Conservation (phyloP, 2,888 invertebrate genomes). For the Gandaritis pyraliata region DNA sequence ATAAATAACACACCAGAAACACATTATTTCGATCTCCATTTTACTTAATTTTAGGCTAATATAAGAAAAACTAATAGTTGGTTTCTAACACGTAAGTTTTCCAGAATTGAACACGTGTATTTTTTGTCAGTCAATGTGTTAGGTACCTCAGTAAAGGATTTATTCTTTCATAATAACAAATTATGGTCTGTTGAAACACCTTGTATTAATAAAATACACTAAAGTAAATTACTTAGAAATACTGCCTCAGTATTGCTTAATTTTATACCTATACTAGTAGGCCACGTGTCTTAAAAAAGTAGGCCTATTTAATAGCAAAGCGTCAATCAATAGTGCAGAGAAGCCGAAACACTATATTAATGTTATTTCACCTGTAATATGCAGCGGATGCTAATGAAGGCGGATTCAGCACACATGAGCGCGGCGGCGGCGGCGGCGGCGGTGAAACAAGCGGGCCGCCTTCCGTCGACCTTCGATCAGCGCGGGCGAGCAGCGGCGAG, state of each 20-base stretch:
- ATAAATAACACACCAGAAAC: not conserved
- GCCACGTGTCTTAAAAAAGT: too few relatives aligned
- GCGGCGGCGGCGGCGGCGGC: constrained; percentile 62
- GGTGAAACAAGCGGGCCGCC: constrained; percentile 57
- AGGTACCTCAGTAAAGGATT: too few relatives aligned
- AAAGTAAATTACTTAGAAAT: too few relatives aligned
- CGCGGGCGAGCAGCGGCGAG: constrained; percentile 68
- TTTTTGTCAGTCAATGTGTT: not conserved
- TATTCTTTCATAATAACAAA: too few relatives aligned
- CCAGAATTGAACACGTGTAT: not conserved
- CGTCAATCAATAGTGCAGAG: constrained; percentile 33
- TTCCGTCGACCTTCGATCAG: constrained; percentile 79
- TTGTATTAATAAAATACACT: too few relatives aligned
- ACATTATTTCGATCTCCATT: not conserved
- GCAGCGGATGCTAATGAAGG: constrained; percentile 69
- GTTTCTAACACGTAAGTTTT: not conserved
- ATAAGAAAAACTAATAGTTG: too few relatives aligned
- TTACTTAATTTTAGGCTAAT: not conserved
- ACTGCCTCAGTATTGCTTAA: too few relatives aligned
- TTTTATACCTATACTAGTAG: too few relatives aligned
- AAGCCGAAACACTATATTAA: constrained; percentile 42
- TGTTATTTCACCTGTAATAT: constrained; percentile 74
- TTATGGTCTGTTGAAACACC: too few relatives aligned
- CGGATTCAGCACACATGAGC: constrained; percentile 62
- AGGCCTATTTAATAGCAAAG: not conserved